These are phyloP conservation scores for Manduca sexta DNA, from an alignment of 1,140 invertebrate genomes.

Conservation along the genomic window DNA sequence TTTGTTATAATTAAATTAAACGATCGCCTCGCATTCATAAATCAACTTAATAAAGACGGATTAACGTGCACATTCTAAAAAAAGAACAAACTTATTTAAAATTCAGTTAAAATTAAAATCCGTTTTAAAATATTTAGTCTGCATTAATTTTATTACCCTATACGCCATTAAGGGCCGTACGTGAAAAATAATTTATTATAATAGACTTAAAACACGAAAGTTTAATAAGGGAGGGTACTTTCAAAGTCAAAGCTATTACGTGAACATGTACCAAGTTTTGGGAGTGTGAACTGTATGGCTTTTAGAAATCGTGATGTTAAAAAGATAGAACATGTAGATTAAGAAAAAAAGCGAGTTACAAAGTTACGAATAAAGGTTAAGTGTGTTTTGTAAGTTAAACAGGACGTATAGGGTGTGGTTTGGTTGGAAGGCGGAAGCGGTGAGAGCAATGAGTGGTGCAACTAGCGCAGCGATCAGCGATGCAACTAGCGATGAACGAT, in stretches of 20 bases:
- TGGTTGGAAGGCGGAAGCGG: not conserved
- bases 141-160: no score
- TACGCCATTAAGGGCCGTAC: no score
- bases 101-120: no score
- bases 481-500: no score
- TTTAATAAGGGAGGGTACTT: not conserved
- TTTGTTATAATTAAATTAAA: no score
- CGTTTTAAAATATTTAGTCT: no score
- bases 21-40: no score
- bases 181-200: conserved; percentile 10
- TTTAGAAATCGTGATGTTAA: conserved; percentile 12
- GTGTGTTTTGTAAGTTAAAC: not conserved
- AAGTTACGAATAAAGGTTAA: not conserved
- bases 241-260: conserved; percentile 11
- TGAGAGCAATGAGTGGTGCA: no score
- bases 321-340: conserved; percentile 6
- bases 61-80: no score
- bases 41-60: no score
- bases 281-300: not conserved
- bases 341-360: conserved; percentile 1
- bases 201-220: conserved; percentile 7
- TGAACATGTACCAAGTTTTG: conserved; percentile 1
- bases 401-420: not conserved
- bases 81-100: no score
- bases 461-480: no score